Conservation (phyloP, 2,113 vertebrate genomes). For the Fulmarus glacialis region DNA sequence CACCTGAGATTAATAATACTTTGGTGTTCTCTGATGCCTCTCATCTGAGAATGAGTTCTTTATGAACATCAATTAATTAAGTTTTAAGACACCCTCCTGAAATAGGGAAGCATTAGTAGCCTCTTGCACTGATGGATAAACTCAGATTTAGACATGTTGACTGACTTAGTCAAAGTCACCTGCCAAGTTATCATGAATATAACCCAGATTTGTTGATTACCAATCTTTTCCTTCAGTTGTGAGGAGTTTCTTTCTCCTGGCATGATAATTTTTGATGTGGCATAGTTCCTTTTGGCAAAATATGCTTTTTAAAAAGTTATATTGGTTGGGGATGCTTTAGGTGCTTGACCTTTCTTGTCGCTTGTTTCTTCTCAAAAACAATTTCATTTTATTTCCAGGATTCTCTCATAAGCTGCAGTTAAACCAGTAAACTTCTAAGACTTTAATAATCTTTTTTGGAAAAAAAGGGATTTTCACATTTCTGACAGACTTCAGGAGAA, state of each 20-base stretch:
- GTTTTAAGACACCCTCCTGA: conserved; percentile 53
- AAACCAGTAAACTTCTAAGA: neutral
- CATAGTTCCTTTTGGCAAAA: neutral
- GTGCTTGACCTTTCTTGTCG: neutral
- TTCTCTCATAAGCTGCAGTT: neutral
- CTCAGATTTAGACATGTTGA: neutral
- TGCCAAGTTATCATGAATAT: neutral
- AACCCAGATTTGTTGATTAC: neutral
- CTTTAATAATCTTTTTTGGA: neutral
- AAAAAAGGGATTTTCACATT: neutral
- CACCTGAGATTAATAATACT: conserved; percentile 67
- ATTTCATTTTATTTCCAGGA: neutral
- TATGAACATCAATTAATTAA: conserved; percentile 69
- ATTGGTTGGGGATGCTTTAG: neutral
- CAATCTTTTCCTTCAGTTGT: neutral
- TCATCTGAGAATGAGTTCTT: conserved; percentile 49
- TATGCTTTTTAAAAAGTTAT: neutral
- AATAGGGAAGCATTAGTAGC: conserved; percentile 34
- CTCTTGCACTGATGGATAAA: conserved; percentile 16
- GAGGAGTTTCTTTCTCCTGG: neutral
- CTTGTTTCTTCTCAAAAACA: neutral
- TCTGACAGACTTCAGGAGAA: neutral
- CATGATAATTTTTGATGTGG: neutral
- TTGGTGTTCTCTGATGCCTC: conserved; percentile 41
- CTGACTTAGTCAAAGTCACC: neutral